These are phyloP conservation scores for Callipepla squamata DNA, from an alignment of 2,113 vertebrate genomes.

Conservation along the genomic window DNA sequence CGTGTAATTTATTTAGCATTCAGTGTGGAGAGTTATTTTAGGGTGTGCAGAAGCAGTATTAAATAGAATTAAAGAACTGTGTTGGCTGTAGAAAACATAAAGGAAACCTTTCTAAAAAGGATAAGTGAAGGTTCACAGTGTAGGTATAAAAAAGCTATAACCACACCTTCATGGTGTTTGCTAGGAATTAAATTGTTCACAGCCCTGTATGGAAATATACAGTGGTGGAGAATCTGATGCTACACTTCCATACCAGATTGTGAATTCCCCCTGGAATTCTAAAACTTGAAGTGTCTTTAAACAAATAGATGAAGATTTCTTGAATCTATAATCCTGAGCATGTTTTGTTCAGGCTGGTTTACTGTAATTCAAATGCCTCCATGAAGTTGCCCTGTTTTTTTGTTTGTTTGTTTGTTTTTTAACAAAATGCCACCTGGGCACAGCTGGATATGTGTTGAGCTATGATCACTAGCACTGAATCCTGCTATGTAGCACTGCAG, in stretches of 20 bases:
- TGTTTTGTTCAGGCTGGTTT: not conserved
- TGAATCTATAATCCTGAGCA: not conserved
- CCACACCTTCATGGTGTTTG: not conserved
- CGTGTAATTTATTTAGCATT: not conserved
- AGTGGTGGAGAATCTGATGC: not conserved
- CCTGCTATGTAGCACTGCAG: not conserved
- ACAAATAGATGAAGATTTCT: not conserved
- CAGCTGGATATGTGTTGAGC: not conserved
- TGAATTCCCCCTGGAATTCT: not conserved
- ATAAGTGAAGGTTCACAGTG: not conserved
- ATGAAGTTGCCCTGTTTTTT: not conserved
- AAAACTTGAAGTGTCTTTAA: not conserved
- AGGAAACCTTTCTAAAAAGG: not conserved
- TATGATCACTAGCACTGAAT: not conserved
- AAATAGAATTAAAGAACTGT: not conserved
- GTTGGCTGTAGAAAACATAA: not conserved
- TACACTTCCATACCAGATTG: not conserved
- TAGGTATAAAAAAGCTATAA: not conserved
- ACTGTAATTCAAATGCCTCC: not conserved
- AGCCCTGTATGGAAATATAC: not conserved
- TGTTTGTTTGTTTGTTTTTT: not conserved
- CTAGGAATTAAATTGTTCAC: not conserved
- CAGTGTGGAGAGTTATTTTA: not conserved
- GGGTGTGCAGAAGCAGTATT: not conserved
- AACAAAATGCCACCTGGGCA: not conserved